Base-by-base conservation (phyloP, 2,888 invertebrate genomes). In the Ectobius pallidus region DNA sequence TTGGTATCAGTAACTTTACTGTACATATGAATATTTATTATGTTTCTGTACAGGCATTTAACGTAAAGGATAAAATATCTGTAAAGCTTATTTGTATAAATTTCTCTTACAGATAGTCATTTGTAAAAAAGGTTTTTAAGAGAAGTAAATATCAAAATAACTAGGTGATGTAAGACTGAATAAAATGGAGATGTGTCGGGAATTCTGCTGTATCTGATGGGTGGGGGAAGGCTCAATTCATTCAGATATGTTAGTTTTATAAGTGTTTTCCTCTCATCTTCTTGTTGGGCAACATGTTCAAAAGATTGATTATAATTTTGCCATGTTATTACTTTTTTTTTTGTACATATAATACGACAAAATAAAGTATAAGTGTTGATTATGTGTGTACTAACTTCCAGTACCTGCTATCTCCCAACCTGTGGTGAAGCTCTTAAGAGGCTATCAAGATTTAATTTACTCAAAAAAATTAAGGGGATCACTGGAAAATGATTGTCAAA, bases 271-370 rank as follows among this genome's bases (percentile, higher is more conserved):
- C 52, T 52, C 52, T 52, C 25, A 25, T 25, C 20, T 52, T 25
- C 20, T 52, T 25, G 11, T 52, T 52, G 25, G 25, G 22, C 25
- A 25, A 25, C 52, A 52, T 52, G 52, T 20, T 25, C 52, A 52
- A 25, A 25, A 52, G 52, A 25, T 52, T 52, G 52, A 25, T 52
- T 52, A 52, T 52, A 25, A 52, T 52, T 52, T 52, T 52, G 52
- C 25, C 52, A 52, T 52, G 52, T 52, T 52, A 52, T 52, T 52
- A 52, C 52, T n/a, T 20, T 52, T 52, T 52, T 52, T 52, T 52
- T n/a, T n/a, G 52, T 52, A 52, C 52, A 52, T 52, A 52, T 52
- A 52, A 52, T 46, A 52, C 20, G 22, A 52, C n/a, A 14, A 52
- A 52, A 52, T 52, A 52, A 52, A 52, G 52, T 25, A 52, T 52